Base-by-base conservation (phyloP, 2,888 invertebrate species). In the Drosophila glabriapex region DNA sequence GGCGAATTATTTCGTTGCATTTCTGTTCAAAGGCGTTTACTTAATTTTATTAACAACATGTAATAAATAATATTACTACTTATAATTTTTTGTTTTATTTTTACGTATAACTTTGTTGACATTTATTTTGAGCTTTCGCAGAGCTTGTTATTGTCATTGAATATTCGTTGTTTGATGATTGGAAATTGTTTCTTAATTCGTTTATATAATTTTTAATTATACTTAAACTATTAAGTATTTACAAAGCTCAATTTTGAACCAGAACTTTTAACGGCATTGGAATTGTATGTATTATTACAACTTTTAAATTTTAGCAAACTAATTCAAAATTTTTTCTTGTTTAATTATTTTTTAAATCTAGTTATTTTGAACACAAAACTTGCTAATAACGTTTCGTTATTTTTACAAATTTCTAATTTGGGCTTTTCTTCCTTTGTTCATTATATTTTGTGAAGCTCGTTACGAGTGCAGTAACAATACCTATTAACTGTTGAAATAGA, bases 171-270 rank as follows among this genome's bases (percentile, higher is more conserved):
- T 61, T 73, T 64, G 37, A 33, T 66, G 29, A 61, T 56, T 69
- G 52, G 33, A 76, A 76, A 59, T 53, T 65, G 62, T 31, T 73
- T 66, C 52, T 52, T 62, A 58, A 61, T 73, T 71, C 64, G 65
- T 49, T 60, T 74, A 80, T 85, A 75, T 81, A 65, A 61, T 66
- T 75, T 78, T 81, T 82, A 73, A 78, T 80, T 82, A 85, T 89
- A 90, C 92, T 93, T 93, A 93, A 90, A 82, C 92, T 93, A 93
- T 93, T 93, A 93, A 93, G 92, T 93, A 93, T 93, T 91, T 93
- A 90, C 92, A 89, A 84, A 85, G 91, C 77, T 84, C 90, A 91
- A 85, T 82, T 84, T 80, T 67, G 74, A 91, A 85, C 87, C 85
- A 82, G 83, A 85, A 87, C 84, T 80, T 73, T 76, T 62, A 78